Base-by-base conservation (phyloP, 2,888 invertebrate species). In the Dugesia japonica region DNA sequence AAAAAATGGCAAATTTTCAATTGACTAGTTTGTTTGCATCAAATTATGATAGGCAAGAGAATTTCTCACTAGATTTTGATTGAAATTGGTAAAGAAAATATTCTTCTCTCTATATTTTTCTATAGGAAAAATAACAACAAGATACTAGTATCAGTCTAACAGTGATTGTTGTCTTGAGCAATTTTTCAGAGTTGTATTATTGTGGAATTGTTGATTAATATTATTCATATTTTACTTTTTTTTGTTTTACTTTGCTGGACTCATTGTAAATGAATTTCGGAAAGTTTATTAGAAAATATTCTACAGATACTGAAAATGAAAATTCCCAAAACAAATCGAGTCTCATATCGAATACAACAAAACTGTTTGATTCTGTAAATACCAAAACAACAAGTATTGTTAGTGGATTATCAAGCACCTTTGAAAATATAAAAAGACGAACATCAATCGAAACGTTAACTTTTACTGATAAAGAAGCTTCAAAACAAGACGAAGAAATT, bases 291-390 rank as follows among this genome's bases (percentile, higher is more conserved):
- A 4, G 56, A 4, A 56, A 56, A 56, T 56, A 56, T 56, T 56
- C 56, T n/a, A 56, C 56, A 4, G 56, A 56, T 56, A 20, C 4
- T 56, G 56, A 56, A 4, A 56, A 56, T 56, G 56, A 56, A n/a
- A 56, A 56, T n/a, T 56, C 56, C 4, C 56, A n/a, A n/a, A 56
- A 56, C 56, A 56, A 56, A n/a, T 56, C 74, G n/a, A 38, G 74
- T 26, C 38, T 74, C 1, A 33, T 74, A 33, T 74, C 74, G 13
- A 42, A 42, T n/a, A 71, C 56, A 9, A 27, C 75, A n/a, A 71
- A 42, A 71, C 27, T 75, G 4, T 42, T 75, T n/a, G 75, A 75
- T 42, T 75, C 75, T 71, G 71, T 75, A 1, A 71, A 42, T 75
- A 26, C 75, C 75, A 75, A 75, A 71, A 33, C 27, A 26, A 75